Evolutionary conservation across 2,113 vertebrate genomes (phyloP).

Genomic region (Polypterus senegalus): DNA sequence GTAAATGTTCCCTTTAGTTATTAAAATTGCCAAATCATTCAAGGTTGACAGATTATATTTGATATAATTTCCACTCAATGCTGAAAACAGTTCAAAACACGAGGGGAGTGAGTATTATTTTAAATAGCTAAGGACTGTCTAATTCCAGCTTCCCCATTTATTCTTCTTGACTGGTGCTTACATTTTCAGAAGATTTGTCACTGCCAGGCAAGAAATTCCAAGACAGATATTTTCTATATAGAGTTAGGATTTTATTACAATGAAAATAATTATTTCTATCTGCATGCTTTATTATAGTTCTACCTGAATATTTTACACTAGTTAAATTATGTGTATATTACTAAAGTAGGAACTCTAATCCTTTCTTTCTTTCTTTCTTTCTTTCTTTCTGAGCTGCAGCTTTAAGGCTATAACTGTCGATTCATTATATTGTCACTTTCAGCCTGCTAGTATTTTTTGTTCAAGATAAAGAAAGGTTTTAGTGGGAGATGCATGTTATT

Average conservation of each 20-base stretch:
- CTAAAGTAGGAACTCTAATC: conserved; percentile 53
- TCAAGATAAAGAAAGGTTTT: conserved; percentile 40
- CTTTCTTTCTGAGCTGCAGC: conserved; percentile 35
- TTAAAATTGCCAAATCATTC: background rate
- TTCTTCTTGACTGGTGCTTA: background rate
- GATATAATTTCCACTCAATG: background rate
- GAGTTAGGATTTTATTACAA: conserved; percentile 6
- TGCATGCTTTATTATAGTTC: conserved; percentile 11
- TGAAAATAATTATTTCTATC: conserved; percentile 11
- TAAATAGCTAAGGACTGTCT: conserved; percentile 5
- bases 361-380: conserved; percentile 48
- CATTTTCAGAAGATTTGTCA: background rate
- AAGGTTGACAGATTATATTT: background rate
- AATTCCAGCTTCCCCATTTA: background rate
- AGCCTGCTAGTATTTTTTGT: conserved; percentile 49
- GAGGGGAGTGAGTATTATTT: background rate
- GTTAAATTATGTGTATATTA: conserved; percentile 55
- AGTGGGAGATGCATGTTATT: conserved; percentile 52
- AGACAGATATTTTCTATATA: conserved; percentile 4
- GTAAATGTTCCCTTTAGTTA: background rate
- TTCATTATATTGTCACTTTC: conserved; percentile 64
- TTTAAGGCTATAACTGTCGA: conserved; percentile 61
- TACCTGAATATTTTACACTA: conserved; percentile 11
- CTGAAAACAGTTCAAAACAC: background rate
- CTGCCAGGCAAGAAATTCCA: conserved; percentile 3